These are phyloP conservation scores for Ectemnius continuus DNA, from an alignment of 2,888 invertebrate species.

Conservation along the genomic window DNA sequence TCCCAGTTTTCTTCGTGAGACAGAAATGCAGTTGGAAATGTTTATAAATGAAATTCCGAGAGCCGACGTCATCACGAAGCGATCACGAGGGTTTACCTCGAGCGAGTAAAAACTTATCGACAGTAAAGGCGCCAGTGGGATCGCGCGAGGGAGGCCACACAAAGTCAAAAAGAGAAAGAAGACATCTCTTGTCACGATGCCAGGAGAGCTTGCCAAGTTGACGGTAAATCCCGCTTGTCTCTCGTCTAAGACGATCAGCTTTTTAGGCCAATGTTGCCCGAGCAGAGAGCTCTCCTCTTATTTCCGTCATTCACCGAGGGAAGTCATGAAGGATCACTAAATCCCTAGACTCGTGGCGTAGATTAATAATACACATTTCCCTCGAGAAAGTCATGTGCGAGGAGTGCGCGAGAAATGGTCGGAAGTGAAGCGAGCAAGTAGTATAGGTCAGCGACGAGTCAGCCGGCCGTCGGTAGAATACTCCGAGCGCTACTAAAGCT, in stretches of 20 bases:
- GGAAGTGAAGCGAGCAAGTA: slow-evolving; percentile 21
- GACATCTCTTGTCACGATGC: slow-evolving; percentile 38
- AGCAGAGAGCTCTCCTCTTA: not conserved
- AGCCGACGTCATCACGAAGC: not conserved
- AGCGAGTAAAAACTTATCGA: slow-evolving; percentile 20
- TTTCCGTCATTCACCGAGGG: too few relatives aligned
- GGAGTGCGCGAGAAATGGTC: not conserved
- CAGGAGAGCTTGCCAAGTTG: slow-evolving; percentile 38
- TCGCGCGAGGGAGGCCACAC: too few relatives aligned
- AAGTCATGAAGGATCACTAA: too few relatives aligned
- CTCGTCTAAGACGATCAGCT: not conserved
- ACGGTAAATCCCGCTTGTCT: slow-evolving; percentile 3
- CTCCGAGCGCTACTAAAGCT: not conserved
- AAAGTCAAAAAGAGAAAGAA: too few relatives aligned
- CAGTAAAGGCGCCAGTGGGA: not conserved
- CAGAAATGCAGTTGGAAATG: too few relatives aligned
- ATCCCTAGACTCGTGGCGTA: too few relatives aligned
- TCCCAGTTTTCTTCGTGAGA: too few relatives aligned
- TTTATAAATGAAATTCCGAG: not conserved
- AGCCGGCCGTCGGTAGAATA: slow-evolving; percentile 17
- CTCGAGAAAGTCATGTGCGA: too few relatives aligned
- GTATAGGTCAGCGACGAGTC: slow-evolving; percentile 25
- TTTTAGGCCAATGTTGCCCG: slow-evolving; percentile 6
- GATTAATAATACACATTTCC: too few relatives aligned
- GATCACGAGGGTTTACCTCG: not conserved